Evolutionary conservation across 1,140 invertebrate species (phyloP), one percentile per base, ranked within the genome.

Genomic region (Acromyrmex echinatior): DNA sequence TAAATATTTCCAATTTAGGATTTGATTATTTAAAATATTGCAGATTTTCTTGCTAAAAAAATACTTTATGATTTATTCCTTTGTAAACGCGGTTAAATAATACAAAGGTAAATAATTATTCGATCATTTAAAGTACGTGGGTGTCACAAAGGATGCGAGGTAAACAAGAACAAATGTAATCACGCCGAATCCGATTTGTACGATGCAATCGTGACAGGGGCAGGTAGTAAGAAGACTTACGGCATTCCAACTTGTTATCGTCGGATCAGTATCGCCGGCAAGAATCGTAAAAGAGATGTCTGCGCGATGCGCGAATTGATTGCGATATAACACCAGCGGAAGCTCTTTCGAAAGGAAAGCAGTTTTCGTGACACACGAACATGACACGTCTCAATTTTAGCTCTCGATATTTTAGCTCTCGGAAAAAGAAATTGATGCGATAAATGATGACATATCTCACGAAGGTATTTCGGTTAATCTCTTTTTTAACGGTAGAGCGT

Each of bases 211-310:
- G 70, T 62, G 56, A 74, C 80, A 70, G 66, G 70, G 49, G 16
- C 56, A 45, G 31, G 79, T 73, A 81, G 79, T 39, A 82, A 39
- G 70, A 84, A 84, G 70, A 84, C 53, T 73, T 73, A 82, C 68
- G 45, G n/a, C 35, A 7, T 74, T 74, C 18, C 39, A 49, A 68
- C 80, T 49, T 60, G 79, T 82, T 82, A 84, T 84, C 68, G 80
- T 18, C 35, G 80, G 80, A 76, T 84, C 68, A 58, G 53, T 84
- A 84, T 84, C 56, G 39, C 45, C 53, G 7, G 56, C 0, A 39
- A 31, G 66, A 74, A 82, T 84, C 68, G 70, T 74, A 76, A 84
- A 76, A 74, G 56, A 84, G 80, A 84, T 74, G 68, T 84, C 70
- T 49, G 35, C 45, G 63, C 77, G 60, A 65, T 65, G 62, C 63